phyloP scores from a whole-genome alignment of 2,888 invertebrate species.

The Frankliniella intonsa region DNA sequence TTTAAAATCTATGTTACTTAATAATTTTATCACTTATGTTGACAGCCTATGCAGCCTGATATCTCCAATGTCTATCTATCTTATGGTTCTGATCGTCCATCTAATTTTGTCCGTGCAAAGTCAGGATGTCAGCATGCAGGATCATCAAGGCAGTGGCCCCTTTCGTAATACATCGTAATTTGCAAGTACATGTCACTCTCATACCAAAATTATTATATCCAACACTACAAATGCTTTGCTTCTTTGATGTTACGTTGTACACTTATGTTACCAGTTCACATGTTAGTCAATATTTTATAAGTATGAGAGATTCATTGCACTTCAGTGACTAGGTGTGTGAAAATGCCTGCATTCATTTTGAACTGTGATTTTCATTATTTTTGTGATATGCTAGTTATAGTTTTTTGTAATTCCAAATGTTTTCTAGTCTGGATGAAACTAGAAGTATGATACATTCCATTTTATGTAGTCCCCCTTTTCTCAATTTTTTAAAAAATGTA shows the following conservation, averaged over 20 bases:
- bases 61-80: constrained; percentile 63
- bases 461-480: too few species aligned
- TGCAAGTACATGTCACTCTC: not conserved
- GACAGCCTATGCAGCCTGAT: constrained; percentile 50
- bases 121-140: constrained; percentile 18
- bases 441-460: too few species aligned
- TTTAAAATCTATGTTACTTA: not conserved
- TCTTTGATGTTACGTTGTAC: too few species aligned
- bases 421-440: too few species aligned
- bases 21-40: not conserved
- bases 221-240: too few species aligned
- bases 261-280: too few species aligned
- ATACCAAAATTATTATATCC: too few species aligned
- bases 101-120: constrained; percentile 40
- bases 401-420: too few species aligned
- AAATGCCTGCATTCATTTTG: not conserved
- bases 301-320: too few species aligned
- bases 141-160: constrained; percentile 12
- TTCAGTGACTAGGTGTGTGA: too few species aligned
- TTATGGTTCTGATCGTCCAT: constrained; percentile 56
- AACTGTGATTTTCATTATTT: not conserved
- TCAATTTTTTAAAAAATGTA: too few species aligned
- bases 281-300: too few species aligned
- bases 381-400: not conserved
- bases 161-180: not conserved